These are phyloP conservation scores for Yponomeuta malinellus DNA, from an alignment of 2,888 invertebrate species.

Conservation along the genomic window DNA sequence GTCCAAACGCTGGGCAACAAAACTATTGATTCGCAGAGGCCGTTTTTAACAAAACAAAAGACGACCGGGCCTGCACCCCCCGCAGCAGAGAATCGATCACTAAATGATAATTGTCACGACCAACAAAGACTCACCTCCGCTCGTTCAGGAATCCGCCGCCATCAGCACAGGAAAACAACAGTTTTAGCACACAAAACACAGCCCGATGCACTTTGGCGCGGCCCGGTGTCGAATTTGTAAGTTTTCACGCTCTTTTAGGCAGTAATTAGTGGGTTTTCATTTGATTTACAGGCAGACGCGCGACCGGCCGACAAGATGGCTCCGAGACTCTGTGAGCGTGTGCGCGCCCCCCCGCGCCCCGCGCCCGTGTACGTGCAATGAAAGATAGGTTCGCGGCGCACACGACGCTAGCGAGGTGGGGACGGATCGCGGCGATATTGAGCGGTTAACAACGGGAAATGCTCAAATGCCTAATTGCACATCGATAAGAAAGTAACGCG, in stretches of 20 bases:
- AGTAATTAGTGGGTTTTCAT: constrained; percentile 70
- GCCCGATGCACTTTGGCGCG: constrained; percentile 16
- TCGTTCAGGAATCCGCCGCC: constrained; percentile 57
- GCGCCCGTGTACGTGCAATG: constrained; percentile 70
- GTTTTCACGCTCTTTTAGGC: constrained; percentile 40
- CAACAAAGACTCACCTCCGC: constrained; percentile 56
- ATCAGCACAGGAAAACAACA: constrained; percentile 60
- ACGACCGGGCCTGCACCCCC: constrained; percentile 63
- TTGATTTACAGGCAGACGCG: constrained; percentile 67
- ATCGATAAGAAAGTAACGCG: not conserved
- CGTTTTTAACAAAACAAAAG: constrained; percentile 73
- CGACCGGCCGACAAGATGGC: constrained; percentile 73
- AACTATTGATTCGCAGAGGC: constrained; percentile 64
- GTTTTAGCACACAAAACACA: constrained; percentile 37
- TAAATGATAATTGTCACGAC: constrained; percentile 72
- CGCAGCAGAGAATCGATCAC: constrained; percentile 68
- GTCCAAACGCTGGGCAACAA: constrained; percentile 43
- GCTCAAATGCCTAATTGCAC: not conserved
- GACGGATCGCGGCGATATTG: constrained; percentile 36
- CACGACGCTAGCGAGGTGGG: constrained; percentile 40
- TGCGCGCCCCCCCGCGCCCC: constrained; percentile 53
- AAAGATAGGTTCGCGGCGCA: constrained; percentile 70
- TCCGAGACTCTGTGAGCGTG: constrained; percentile 32
- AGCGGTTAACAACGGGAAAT: not conserved
- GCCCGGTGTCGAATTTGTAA: constrained; percentile 24